Percentiles rank a stretch among this genome's conserved stretches.
Evolutionary conservation across 2,113 vertebrate species (phyloP).

Genomic region (Amia ocellicauda): DNA sequence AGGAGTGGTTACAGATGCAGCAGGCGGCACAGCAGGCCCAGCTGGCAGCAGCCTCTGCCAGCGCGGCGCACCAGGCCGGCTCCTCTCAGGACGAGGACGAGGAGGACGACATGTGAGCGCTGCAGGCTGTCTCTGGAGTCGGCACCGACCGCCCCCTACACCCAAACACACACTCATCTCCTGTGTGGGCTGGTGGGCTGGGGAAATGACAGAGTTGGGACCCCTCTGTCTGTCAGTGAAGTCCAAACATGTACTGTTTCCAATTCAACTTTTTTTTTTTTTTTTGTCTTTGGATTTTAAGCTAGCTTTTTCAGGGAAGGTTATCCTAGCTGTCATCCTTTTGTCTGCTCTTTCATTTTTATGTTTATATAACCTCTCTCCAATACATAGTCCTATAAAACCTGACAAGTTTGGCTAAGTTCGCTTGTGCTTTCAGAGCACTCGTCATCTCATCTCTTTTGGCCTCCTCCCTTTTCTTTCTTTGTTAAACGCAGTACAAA

Average conservation of each 20-base stretch:
- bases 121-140: slow-evolving; percentile 64
- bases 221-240: slow-evolving; percentile 51
- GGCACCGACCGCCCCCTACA: slow-evolving; percentile 57
- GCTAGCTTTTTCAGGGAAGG: no score
- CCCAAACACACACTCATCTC: slow-evolving; percentile 25
- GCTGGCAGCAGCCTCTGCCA: slow-evolving; percentile 88
- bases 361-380: no score
- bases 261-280: slow-evolving; percentile 71
- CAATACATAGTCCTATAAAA: background rate
- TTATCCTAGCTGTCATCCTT: slow-evolving; percentile 35
- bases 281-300: no score
- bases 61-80: slow-evolving; percentile 84
- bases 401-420: background rate
- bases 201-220: slow-evolving; percentile 68
- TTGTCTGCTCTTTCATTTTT: slow-evolving; percentile 72
- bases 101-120: slow-evolving; percentile 92
- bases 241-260: slow-evolving; percentile 48
- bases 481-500: background rate
- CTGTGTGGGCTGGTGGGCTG: slow-evolving; percentile 68
- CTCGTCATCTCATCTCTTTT: background rate
- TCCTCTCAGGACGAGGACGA: slow-evolving; percentile 98
- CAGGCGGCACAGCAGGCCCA: slow-evolving; percentile 97
- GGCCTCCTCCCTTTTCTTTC: background rate
- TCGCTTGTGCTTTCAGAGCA: slow-evolving; percentile 4
- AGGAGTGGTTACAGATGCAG: slow-evolving; percentile 99